These are phyloP conservation scores for Plebejus anna DNA, from an alignment of 2,888 invertebrate genomes.

Conservation along the genomic window DNA sequence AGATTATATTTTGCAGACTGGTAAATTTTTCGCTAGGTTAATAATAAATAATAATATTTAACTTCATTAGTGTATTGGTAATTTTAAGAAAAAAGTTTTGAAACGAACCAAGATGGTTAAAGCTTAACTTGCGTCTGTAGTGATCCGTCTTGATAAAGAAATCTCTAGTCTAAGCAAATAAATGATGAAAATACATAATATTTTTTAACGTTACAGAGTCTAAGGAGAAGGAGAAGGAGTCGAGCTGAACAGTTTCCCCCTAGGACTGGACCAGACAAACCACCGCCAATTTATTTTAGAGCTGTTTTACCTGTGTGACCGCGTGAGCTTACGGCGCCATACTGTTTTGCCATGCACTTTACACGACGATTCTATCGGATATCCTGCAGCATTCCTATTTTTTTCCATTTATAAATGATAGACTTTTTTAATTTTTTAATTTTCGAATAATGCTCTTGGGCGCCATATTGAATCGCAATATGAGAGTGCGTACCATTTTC, in stretches of 20 bases:
- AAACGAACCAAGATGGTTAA: too few species aligned
- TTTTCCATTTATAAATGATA: neutral
- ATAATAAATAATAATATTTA: too few species aligned
- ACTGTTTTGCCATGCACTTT: slow-evolving; percentile 64
- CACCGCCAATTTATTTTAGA: slow-evolving; percentile 77
- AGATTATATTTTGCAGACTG: too few species aligned
- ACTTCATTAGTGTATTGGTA: too few species aligned
- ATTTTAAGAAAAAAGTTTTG: too few species aligned
- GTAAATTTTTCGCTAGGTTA: too few species aligned
- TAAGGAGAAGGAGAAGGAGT: slow-evolving; percentile 85
- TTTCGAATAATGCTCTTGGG: neutral
- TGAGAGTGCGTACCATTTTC: neutral
- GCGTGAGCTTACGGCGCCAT: slow-evolving; percentile 49
- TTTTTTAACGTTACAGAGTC: slow-evolving; percentile 76
- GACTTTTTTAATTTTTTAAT: neutral
- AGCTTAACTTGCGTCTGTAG: too few species aligned
- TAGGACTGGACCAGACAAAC: slow-evolving; percentile 73
- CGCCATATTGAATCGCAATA: neutral
- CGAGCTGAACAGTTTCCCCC: slow-evolving; percentile 81
- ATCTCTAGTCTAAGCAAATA: too few species aligned
- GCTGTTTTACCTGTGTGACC: slow-evolving; percentile 44
- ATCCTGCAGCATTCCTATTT: neutral
- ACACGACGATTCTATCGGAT: slow-evolving; percentile 9
- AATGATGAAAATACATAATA: neutral
- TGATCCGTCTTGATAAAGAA: too few species aligned